Conservation (phyloP, 2,888 invertebrate species). For the Drosophila subquinaria region DNA sequence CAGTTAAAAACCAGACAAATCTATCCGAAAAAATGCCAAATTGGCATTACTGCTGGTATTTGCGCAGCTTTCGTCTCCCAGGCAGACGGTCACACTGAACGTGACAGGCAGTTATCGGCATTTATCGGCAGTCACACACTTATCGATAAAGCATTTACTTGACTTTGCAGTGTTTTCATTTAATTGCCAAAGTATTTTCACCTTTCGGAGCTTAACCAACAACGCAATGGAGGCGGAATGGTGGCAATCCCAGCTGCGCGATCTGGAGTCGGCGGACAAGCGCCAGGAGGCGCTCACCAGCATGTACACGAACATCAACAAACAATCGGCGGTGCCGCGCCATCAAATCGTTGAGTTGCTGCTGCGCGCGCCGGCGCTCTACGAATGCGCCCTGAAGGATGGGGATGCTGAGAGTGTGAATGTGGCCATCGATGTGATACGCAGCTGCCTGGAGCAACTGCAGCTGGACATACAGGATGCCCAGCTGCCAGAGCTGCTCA, state of each 20-base stretch:
- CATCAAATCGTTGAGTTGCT: constrained; percentile 82
- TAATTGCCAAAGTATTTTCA: background rate
- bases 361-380: constrained; percentile 87
- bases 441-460: constrained; percentile 86
- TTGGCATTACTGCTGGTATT: no score
- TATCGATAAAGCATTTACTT: constrained; percentile 30
- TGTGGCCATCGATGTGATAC: constrained; percentile 88
- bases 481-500: constrained; percentile 87
- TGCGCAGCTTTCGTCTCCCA: background rate
- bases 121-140: constrained; percentile 8
- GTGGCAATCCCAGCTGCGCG: constrained; percentile 85
- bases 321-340: constrained; percentile 84
- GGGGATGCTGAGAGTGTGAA: constrained; percentile 84
- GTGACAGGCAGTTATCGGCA: constrained; percentile 33
- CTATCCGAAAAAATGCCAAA: no score
- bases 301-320: constrained; percentile 85
- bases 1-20: no score
- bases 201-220: background rate
- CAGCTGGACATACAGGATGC: constrained; percentile 41
- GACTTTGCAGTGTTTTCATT: background rate
- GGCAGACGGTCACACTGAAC: constrained; percentile 28
- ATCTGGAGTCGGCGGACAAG: constrained; percentile 85
- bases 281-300: constrained; percentile 86
- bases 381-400: constrained; percentile 86
- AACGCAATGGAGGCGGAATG: constrained; percentile 85